Conservation (phyloP, 2,113 vertebrate species). For the Takifugu flavidus region DNA sequence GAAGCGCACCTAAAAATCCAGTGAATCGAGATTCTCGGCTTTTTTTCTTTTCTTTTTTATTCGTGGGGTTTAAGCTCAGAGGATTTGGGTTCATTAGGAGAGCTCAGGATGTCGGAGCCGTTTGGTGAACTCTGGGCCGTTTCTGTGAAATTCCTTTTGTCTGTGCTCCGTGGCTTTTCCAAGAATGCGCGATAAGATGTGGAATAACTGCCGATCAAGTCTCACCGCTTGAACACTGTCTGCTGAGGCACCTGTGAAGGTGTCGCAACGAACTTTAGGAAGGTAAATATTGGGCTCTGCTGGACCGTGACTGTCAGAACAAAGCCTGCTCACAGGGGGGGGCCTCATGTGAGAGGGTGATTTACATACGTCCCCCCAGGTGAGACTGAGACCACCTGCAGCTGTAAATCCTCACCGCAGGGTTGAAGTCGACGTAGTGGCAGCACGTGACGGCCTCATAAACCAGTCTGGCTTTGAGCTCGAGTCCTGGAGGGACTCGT, state of each 20-base stretch:
- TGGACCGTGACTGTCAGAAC: background rate
- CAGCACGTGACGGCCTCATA: slow-evolving; percentile 24
- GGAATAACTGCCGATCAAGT: no score
- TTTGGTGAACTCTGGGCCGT: slow-evolving; percentile 16
- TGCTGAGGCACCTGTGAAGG: no score
- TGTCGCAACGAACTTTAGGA: no score
- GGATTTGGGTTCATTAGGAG: slow-evolving; percentile 23
- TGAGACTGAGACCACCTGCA: slow-evolving; percentile 28
- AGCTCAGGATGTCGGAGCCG: slow-evolving; percentile 17
- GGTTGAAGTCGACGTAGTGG: slow-evolving; percentile 6
- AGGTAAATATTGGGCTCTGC: no score
- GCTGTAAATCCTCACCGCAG: slow-evolving; percentile 21
- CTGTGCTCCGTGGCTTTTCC: background rate
- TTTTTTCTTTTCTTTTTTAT: background rate
- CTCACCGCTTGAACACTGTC: no score
- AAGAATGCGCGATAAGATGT: no score
- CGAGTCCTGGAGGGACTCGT: no score
- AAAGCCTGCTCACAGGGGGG: slow-evolving; percentile 14
- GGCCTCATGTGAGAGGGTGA: slow-evolving; percentile 50
- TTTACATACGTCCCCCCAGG: slow-evolving; percentile 56
- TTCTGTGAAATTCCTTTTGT: slow-evolving; percentile 9
- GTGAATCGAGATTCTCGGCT: background rate
- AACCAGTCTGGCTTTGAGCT: slow-evolving; percentile 3
- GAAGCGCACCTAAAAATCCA: background rate
- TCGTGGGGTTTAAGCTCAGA: slow-evolving; percentile 17